phyloP scores from a whole-genome alignment of 2,888 invertebrate genomes.

The Hyalella azteca region DNA sequence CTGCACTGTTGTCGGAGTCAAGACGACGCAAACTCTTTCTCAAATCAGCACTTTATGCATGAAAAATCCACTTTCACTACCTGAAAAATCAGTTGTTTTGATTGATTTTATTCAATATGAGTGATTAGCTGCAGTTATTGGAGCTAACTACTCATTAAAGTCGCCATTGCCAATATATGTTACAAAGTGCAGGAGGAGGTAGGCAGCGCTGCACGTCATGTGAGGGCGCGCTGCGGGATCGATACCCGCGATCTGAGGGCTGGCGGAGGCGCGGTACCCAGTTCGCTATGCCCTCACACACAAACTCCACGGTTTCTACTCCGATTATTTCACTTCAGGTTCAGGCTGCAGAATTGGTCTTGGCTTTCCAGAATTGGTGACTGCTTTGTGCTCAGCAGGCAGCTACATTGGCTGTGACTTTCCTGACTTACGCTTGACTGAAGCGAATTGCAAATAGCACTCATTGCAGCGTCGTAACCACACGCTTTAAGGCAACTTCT shows the following conservation, averaged over 20 bases:
- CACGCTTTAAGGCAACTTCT: background rate
- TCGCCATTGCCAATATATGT: background rate
- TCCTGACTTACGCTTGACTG: conserved; percentile 16
- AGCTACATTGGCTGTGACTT: conserved; percentile 27
- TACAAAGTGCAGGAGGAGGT: background rate
- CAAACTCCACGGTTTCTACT: conserved; percentile 30
- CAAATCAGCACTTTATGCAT: background rate
- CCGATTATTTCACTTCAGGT: conserved; percentile 12
- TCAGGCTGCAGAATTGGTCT: background rate
- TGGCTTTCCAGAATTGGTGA: conserved; percentile 5
- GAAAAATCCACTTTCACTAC: background rate
- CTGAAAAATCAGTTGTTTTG: background rate
- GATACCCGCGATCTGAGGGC: background rate
- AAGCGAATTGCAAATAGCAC: conserved; percentile 19
- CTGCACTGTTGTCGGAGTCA: background rate
- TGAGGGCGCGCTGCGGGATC: background rate
- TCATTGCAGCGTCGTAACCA: background rate
- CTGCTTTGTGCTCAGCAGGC: conserved; percentile 23
- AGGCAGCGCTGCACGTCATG: background rate
- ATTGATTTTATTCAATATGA: background rate
- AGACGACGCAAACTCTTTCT: background rate
- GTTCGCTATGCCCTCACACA: background rate
- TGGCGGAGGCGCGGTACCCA: conserved; percentile 3
- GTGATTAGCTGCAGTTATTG: background rate
- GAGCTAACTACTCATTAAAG: background rate